Conservation (phyloP, 2,797 vertebrate genomes). For the Enteromius argenteus region DNA sequence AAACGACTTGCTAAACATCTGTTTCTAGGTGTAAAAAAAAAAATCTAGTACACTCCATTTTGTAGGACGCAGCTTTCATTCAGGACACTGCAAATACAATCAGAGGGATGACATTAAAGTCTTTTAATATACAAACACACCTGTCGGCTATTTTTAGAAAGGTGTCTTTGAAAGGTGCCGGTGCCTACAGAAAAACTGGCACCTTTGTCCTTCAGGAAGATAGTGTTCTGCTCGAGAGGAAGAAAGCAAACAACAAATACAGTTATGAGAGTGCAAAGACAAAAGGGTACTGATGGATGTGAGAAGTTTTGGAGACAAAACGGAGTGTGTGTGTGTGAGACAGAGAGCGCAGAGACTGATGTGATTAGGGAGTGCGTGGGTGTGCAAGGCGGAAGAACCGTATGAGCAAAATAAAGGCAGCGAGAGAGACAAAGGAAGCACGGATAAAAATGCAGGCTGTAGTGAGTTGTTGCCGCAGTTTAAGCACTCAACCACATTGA, state of each 20-base stretch:
- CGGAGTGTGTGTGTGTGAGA: conserved; percentile 52
- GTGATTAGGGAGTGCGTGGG: conserved; percentile 56
- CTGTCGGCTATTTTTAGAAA: conserved; percentile 57
- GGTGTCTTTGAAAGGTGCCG: background rate
- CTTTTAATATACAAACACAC: conserved; percentile 56
- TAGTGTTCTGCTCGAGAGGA: conserved; percentile 22
- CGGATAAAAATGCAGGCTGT: conserved; percentile 57
- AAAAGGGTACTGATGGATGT: conserved; percentile 60
- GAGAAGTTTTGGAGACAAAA: conserved; percentile 58
- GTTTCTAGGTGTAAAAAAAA: background rate
- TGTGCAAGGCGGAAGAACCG: conserved; percentile 57
- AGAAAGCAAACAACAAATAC: conserved; percentile 53
- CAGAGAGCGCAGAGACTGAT: conserved; percentile 46
- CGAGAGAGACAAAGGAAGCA: conserved; percentile 58
- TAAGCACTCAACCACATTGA: conserved; percentile 29
- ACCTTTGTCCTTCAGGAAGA: conserved; percentile 8
- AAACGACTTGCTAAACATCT: conserved; percentile 9
- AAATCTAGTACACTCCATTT: background rate
- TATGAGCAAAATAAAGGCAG: conserved; percentile 56
- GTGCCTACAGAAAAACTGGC: conserved; percentile 14
- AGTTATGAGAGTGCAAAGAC: conserved; percentile 50
- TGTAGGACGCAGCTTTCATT: background rate
- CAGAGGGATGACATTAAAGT: conserved; percentile 54
- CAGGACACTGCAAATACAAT: conserved; percentile 40
- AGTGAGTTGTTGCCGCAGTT: conserved; percentile 49